Conservation (phyloP, 2,797 vertebrate species). For the Coluber constrictor region DNA sequence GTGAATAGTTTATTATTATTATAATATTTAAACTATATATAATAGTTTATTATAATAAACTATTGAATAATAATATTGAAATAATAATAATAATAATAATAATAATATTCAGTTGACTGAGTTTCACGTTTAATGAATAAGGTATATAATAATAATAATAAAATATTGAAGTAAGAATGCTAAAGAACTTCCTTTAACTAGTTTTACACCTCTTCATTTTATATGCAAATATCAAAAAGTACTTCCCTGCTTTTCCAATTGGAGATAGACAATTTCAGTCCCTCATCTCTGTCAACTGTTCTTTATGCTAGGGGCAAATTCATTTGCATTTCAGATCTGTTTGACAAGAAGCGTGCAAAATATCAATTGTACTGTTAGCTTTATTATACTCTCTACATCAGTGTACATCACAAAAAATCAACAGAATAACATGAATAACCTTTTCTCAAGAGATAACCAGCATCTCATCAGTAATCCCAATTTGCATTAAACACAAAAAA, state of each 20-base stretch:
- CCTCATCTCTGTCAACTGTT: not conserved
- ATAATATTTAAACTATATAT: too few relatives aligned
- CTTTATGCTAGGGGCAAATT: not conserved
- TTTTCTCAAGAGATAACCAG: not conserved
- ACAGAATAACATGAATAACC: not conserved
- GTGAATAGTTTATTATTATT: not conserved
- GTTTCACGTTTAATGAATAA: too few relatives aligned
- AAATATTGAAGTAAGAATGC: not conserved
- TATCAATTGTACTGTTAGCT: not conserved
- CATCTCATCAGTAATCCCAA: not conserved
- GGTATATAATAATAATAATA: not conserved
- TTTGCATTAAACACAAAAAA: not conserved
- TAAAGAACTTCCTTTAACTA: not conserved
- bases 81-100: too few relatives aligned
- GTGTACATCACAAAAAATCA: not conserved
- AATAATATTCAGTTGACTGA: too few relatives aligned
- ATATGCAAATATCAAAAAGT: not conserved
- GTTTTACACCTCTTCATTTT: not conserved
- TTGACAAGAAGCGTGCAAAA: not conserved
- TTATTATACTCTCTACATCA: not conserved
- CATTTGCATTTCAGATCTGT: not conserved
- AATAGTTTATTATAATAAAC: not conserved
- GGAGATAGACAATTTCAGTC: not conserved
- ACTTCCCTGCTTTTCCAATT: not conserved
- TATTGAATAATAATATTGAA: too few relatives aligned